Conservation (phyloP, 92 coral and sea anemone genomes). For the Palythoa caribaeorum region DNA sequence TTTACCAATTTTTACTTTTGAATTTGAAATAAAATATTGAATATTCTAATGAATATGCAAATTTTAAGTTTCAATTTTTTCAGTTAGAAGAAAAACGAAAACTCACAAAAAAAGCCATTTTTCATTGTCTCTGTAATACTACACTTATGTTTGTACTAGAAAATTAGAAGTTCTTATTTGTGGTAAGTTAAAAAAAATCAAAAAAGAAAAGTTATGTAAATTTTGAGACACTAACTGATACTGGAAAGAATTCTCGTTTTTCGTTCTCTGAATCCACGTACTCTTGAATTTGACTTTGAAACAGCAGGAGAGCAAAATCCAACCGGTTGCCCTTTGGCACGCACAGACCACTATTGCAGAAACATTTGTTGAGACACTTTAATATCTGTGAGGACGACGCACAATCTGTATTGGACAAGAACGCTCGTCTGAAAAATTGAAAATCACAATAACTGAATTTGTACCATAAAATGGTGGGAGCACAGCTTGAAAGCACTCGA, state of each 20-base stretch:
- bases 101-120: no score
- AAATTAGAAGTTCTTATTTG: no score
- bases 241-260: constrained; percentile 12
- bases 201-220: background rate
- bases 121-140: no score
- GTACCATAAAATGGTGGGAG: background rate
- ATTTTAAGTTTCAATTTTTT: no score
- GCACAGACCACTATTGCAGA: constrained; percentile 23
- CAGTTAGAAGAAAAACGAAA: no score
- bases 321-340: constrained; percentile 30
- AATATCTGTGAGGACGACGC: constrained; percentile 25
- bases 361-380: constrained; percentile 26
- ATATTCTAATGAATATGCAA: no score
- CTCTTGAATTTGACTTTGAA: constrained; percentile 1
- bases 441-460: background rate
- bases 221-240: constrained; percentile 11
- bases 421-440: background rate
- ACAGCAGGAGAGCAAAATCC: constrained; percentile 24
- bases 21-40: no score
- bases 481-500: background rate
- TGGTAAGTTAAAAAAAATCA: no score
- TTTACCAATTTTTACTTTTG: background rate
- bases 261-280: background rate
- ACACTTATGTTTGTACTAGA: no score
- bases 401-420: constrained; percentile 22